Base-by-base conservation (phyloP, 2,113 vertebrate species). In the Sinocyclocheilus rhinocerous region DNA sequence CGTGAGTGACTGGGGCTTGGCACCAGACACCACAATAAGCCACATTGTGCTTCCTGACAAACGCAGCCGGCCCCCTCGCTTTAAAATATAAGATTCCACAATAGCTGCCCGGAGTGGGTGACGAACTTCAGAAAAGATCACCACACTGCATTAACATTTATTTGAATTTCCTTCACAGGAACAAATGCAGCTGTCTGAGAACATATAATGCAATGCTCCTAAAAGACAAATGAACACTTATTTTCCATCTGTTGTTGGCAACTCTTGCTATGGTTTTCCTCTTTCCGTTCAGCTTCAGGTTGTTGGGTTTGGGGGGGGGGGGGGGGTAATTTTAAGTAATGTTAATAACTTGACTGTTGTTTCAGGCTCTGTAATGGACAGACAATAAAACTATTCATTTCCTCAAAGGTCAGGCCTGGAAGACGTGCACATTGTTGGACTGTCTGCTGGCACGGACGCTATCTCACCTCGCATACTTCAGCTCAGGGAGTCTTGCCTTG, bases 351-450 rank as follows among this genome's bases (percentile, higher is more conserved):
- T 92, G 93, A 95, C 93, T 94, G 96, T 96, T 96, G 95, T 96
- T 96, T 95, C 95, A 95, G 94, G 94, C 94, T 94, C 94, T 95
- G 93, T 94, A 96, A 96, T 93, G 93, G 95, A 95, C 93, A 93
- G 91, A 96, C 96, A 96, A 96, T 96, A 96, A 96, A 97, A 96
- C 94, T 95, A 95, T 96, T 96, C 94, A 96, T 97, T 96, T 96
- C 95, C 95, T 96, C 93, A 96, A 96, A 97, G 96, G 96, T 97
- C 96, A 96, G 94, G 93, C 93, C 94, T 94, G 94, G 94, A 95
- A 80, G 94, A 95, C 94, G 91, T 93, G 93, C 93, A 94, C 94
- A 95, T 95, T 96, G 95, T 96, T 96, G 94, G 93, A 88, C 93
- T 93, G 93, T 93, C 92, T 92, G 94, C 93, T 93, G 94, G 94